Base-by-base conservation (phyloP, 2,113 vertebrate species). In the Garra rufa region DNA sequence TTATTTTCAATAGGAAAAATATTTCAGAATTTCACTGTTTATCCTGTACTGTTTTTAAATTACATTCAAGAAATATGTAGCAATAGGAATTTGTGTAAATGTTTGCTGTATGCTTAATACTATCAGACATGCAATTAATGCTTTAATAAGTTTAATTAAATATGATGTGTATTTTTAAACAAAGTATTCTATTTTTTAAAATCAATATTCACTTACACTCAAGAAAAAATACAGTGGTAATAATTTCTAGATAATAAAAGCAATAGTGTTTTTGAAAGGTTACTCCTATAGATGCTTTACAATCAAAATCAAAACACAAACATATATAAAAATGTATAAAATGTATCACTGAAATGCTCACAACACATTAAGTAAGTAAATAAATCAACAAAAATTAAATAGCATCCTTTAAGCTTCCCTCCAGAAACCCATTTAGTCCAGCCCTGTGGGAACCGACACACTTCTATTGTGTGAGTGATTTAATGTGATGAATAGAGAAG, bases 391-490 rank as follows among this genome's bases (percentile, higher is more conserved):
- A 41, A 41, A 70, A 69, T 14, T 24, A 6, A 73, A 26, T 46
- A 44, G 41, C 41, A 3, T 44, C 41, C 69, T 24, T 26, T 43
- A 73, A 10, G 69, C 69, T 44, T n/a, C 38, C 38, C 34, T 61
- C 24, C 41, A 80, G 43, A 80, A 67, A 30, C 8, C 1, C n/a
- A 26, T 38, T 28, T 55, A 65, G 77, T 50, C 19, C 3, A 28
- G 38, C 15, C 74, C 74, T 78, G 79, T 79, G 75, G 82, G 86
- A 83, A 43, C 28, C 2, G 83, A 87, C 86, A 87, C 83, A 80
- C 83, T 85, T 85, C 75, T 75, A 69, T 85, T 87, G 79, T 87
- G 26, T 57, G 69, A 76, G 44, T 76, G 80, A 83, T 79, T 79
- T 79, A 85, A 83, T 43, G 55, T 26, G 75, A 83, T 87, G 83